Evolutionary conservation across 2,888 invertebrate species (phyloP), one percentile per base, ranked within the genome.

Genomic region (Caenorhabditis zanzibari): DNA sequence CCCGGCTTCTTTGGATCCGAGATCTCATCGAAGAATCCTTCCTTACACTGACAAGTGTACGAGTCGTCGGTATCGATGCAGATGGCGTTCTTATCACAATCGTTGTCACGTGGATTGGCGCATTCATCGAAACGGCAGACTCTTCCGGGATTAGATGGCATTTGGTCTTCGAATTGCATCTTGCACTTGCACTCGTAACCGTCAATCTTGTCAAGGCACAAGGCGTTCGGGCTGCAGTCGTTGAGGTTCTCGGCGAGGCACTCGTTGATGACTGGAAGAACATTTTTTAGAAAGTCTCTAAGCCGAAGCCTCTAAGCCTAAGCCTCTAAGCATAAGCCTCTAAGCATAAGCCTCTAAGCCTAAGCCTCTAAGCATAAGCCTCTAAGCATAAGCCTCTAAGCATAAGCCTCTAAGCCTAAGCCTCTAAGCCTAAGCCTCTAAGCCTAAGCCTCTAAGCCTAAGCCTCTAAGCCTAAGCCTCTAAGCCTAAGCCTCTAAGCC

Each of bases 21-120:
- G 41, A 86, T 85, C 47, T 88, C 86, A 80, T 91, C 91, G 74
- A 83, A 88, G 88, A 87, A 91, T 24, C 90, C 90, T 26, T 83
- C 84, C 61, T 86, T 87, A 80, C 91, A 91, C 58, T 85, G 83
- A 79, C 92, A 92, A 12, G 72, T 81, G 83, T 90, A 91, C 28
- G 90, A 89, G 19, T 91, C 91, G 22, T 89, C 88, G 24, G 90
- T 87, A 81, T 92, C 92, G 32, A 90, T 89, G 81, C 92, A 92
- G 16, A 87, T 81, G 22, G 92, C 92, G 56, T 90, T 79, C 75
- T 81, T 81, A 72, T 86, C 82, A 81, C 91, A 91, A 73, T 91
- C 88, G 72, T 90, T 89, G 64, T 85, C 83, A 38, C 69, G 77
- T 26, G 79, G 81, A 64, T 87, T 82, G 0, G 72, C 59, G 52